Evolutionary conservation across 1,140 invertebrate genomes (phyloP), one percentile per base, ranked within the genome.

Genomic region (Potamilus streckersoni): DNA sequence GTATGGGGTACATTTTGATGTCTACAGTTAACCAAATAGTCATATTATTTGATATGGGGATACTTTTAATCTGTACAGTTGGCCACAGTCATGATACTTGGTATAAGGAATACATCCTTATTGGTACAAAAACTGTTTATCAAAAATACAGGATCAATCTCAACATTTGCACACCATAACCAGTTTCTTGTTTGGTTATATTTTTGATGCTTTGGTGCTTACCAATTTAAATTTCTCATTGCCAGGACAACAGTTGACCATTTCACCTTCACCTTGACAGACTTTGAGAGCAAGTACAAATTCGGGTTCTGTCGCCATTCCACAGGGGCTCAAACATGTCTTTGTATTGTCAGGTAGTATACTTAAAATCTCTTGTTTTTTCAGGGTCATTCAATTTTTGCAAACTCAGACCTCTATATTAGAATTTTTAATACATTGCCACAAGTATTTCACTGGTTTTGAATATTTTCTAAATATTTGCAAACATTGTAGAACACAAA

Each of bases 221-320:
- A 20, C 65, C 38, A 23, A 67, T 56, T 67, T 17, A 4, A 27
- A 27, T 67, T 55, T n/a, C 17, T 27, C 63, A 14, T n/a, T 79
- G 92, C 67, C 88, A 95, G 94, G 87, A 89, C 91, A 69, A 91
- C 92, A 70, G 94, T 96, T 20, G 94, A 95, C 84, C 94, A 95
- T 85, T 97, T 96, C 89, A 97, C 96, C 17, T 98, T 98, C 92
- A 96, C 98, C 56, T 90, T 98, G 80, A 98, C 97, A 23, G 96
- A 95, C 83, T 92, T 95, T 82, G 96, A 98, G 87, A 97, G 96
- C 49, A 97, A 97, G 92, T 98, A 96, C 93, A 96, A 95, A 59
- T 98, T 97, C 92, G 97, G 97, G 77, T 98, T 97, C 90, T 98
- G 96, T 89, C 94, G 96, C 63, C 95, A 97, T 87, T 95, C 97